These are phyloP conservation scores for Bufotes viridis DNA, from an alignment of 2,797 vertebrate genomes.

Conservation along the genomic window DNA sequence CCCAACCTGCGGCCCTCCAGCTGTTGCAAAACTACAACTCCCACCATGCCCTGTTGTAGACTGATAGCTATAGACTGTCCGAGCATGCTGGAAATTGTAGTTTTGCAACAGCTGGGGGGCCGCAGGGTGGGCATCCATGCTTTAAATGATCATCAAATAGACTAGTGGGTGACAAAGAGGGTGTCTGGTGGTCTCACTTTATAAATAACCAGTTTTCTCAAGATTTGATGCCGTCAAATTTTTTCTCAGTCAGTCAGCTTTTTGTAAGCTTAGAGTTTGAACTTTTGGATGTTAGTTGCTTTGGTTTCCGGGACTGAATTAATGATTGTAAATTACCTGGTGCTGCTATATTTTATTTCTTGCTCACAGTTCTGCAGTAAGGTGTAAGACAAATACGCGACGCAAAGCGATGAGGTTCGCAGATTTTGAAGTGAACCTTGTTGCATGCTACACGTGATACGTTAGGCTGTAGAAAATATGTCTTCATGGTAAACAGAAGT, in stretches of 20 bases:
- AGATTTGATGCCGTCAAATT: background rate
- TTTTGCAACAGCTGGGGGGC: too few species aligned
- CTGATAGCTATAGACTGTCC: too few species aligned
- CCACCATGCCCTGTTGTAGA: too few species aligned
- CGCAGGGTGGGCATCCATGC: too few species aligned
- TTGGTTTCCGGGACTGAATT: background rate
- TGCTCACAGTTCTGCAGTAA: background rate
- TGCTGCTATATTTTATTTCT: background rate
- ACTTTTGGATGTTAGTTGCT: background rate
- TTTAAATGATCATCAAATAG: background rate
- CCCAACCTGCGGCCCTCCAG: too few species aligned
- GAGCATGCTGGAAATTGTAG: too few species aligned
- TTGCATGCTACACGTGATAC: slow-evolving; percentile 42
- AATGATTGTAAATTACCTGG: slow-evolving; percentile 4
- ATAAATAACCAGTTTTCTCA: background rate
- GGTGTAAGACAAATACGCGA: slow-evolving; percentile 35
- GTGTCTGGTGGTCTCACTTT: background rate
- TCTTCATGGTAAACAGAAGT: slow-evolving; percentile 60
- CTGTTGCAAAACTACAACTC: too few species aligned
- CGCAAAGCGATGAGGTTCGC: slow-evolving; percentile 4
- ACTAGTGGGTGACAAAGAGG: background rate
- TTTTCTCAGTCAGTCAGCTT: too few species aligned
- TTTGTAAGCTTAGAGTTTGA: too few species aligned
- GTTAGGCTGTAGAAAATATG: slow-evolving; percentile 58
- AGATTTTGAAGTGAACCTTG: slow-evolving; percentile 36